phyloP scores from a whole-genome alignment of 2,113 vertebrate genomes.

The Triplophysa siluroides region DNA sequence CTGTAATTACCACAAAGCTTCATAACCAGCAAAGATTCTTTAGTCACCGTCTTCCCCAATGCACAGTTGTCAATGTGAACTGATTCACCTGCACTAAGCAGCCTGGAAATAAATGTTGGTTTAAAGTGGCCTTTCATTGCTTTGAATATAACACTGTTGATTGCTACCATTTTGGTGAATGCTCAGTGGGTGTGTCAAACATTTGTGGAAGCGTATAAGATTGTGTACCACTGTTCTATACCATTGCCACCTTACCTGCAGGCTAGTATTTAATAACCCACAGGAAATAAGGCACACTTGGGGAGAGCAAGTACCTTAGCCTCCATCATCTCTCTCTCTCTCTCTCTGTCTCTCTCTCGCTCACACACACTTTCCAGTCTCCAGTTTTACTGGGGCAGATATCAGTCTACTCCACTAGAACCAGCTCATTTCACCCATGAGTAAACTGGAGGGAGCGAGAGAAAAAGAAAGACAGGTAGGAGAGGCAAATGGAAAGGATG shows the following conservation, averaged over 20 bases:
- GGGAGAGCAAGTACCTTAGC: constrained; percentile 37
- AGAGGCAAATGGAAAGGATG: constrained; percentile 39
- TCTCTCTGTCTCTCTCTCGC: constrained; percentile 15
- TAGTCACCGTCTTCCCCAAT: too few species aligned
- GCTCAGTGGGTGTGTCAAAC: neutral
- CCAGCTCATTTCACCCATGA: constrained; percentile 75
- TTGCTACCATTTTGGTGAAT: neutral
- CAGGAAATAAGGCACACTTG: constrained; percentile 48
- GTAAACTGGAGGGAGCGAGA: constrained; percentile 51
- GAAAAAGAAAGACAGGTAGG: constrained; percentile 37
- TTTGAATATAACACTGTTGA: neutral
- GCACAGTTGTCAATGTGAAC: too few species aligned
- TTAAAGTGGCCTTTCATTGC: neutral
- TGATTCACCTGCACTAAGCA: too few species aligned
- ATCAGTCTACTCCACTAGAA: constrained; percentile 64
- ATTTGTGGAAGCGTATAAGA: constrained; percentile 9
- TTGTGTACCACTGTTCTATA: constrained; percentile 28
- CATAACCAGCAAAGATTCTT: too few species aligned
- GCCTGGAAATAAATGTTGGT: neutral
- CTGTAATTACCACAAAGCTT: too few species aligned
- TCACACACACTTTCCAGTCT: constrained; percentile 57
- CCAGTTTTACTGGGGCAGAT: constrained; percentile 64
- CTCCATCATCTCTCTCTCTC: constrained; percentile 38
- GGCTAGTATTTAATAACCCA: constrained; percentile 44
- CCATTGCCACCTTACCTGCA: constrained; percentile 27